phyloP scores from a whole-genome alignment of 2,113 vertebrate genomes.

The Neodon shergylaensis region DNA sequence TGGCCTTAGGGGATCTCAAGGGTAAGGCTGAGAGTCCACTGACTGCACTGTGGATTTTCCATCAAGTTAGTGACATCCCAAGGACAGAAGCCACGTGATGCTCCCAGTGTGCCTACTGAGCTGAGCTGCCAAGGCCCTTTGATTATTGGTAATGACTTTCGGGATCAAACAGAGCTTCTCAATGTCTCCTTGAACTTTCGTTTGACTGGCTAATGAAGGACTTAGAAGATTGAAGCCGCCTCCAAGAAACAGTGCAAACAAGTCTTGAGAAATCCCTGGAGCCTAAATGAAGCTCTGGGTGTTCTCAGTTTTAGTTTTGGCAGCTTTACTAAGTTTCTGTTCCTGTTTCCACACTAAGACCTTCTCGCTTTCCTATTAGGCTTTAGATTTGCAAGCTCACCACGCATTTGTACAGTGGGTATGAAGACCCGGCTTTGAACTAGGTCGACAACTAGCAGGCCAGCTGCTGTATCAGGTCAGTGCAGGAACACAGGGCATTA shows the following conservation, averaged over 20 bases:
- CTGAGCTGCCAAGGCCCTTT: neutral
- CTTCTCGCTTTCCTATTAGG: neutral
- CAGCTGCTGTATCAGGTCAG: neutral
- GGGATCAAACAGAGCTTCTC: neutral
- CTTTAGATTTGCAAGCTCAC: neutral
- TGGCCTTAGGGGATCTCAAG: neutral
- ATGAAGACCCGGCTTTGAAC: neutral
- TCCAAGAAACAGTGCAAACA: neutral
- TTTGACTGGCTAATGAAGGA: neutral
- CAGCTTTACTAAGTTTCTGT: slow-evolving; percentile 43
- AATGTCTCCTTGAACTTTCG: neutral
- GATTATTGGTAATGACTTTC: neutral
- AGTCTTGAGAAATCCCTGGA: neutral
- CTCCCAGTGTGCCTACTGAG: neutral
- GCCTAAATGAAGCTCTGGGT: slow-evolving; percentile 8
- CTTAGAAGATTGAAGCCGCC: neutral
- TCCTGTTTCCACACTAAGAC: slow-evolving; percentile 20
- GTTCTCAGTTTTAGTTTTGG: neutral
- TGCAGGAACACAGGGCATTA: neutral
- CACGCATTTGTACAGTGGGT: neutral
- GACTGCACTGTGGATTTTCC: neutral
- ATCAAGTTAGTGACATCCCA: neutral
- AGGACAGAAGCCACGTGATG: neutral
- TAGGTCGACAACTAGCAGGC: neutral
- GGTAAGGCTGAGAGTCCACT: neutral